phyloP scores from a whole-genome alignment of 1,140 invertebrate genomes.

The Cydia splendana region DNA sequence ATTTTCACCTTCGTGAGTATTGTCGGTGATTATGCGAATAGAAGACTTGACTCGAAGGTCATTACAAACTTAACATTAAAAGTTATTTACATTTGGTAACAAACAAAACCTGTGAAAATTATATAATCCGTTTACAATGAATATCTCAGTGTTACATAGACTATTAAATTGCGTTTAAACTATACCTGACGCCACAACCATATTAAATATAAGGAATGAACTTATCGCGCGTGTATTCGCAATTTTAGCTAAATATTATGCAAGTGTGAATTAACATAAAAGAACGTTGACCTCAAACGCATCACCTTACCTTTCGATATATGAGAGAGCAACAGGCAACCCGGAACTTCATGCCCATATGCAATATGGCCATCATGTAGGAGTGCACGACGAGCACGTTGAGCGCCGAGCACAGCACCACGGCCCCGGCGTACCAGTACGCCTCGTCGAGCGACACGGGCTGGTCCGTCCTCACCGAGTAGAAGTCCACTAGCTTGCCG shows the following conservation, averaged over 20 bases:
- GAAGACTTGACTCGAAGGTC: background rate
- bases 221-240: background rate
- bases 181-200: background rate
- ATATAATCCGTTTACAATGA: background rate
- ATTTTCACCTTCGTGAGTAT: background rate
- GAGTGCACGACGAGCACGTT: slow-evolving; percentile 88
- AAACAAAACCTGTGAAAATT: background rate
- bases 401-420: slow-evolving; percentile 85
- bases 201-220: background rate
- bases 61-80: background rate
- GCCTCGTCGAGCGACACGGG: slow-evolving; percentile 80
- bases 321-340: slow-evolving; percentile 89
- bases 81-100: background rate
- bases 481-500: slow-evolving; percentile 86
- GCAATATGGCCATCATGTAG: slow-evolving; percentile 87
- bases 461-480: slow-evolving; percentile 75
- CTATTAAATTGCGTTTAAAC: background rate
- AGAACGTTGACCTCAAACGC: background rate
- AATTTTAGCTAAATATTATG: background rate
- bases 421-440: slow-evolving; percentile 83
- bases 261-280: background rate
- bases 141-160: background rate
- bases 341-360: slow-evolving; percentile 89
- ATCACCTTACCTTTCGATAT: slow-evolving; percentile 87
- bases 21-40: background rate